Evolutionary conservation across 2,888 invertebrate genomes (phyloP).

Genomic region (Lacanobia oleracea): DNA sequence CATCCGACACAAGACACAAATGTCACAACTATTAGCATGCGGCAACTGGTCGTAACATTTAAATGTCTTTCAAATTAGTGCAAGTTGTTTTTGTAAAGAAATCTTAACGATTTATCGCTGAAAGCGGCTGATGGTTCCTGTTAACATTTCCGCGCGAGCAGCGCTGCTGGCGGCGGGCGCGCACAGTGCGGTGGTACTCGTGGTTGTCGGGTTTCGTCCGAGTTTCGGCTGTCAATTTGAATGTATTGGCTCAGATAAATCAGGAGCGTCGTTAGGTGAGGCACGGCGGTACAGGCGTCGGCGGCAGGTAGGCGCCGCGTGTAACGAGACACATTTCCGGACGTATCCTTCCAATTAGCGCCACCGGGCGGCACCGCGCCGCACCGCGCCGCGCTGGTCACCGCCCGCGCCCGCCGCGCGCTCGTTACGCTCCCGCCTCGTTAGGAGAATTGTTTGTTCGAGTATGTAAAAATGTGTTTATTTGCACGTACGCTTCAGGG

Average conservation of each 20-base stretch:
- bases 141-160: conserved; percentile 16
- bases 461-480: conserved; percentile 91
- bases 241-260: conserved; percentile 83
- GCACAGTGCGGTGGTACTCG: background rate
- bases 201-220: conserved; percentile 44
- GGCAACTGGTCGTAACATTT: conserved; percentile 51
- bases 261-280: conserved; percentile 79
- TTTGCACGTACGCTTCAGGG: conserved; percentile 90
- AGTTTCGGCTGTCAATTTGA: conserved; percentile 82
- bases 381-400: conserved; percentile 67
- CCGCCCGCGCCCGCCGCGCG: conserved; percentile 69
- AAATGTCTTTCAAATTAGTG: conserved; percentile 59
- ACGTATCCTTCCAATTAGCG: conserved; percentile 88
- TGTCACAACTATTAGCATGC: conserved; percentile 53
- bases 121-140: conserved; percentile 29
- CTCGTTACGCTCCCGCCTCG: conserved; percentile 89
- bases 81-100: conserved; percentile 38
- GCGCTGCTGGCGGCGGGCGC: conserved; percentile 3
- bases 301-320: conserved; percentile 78
- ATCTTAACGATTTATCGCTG: conserved; percentile 30
- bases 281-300: conserved; percentile 46
- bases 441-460: conserved; percentile 90
- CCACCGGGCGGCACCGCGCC: conserved; percentile 65
- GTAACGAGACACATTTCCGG: conserved; percentile 88
- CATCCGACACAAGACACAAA: conserved; percentile 44